These are phyloP conservation scores for Otus scops DNA, from an alignment of 2,797 vertebrate species.

Conservation along the genomic window DNA sequence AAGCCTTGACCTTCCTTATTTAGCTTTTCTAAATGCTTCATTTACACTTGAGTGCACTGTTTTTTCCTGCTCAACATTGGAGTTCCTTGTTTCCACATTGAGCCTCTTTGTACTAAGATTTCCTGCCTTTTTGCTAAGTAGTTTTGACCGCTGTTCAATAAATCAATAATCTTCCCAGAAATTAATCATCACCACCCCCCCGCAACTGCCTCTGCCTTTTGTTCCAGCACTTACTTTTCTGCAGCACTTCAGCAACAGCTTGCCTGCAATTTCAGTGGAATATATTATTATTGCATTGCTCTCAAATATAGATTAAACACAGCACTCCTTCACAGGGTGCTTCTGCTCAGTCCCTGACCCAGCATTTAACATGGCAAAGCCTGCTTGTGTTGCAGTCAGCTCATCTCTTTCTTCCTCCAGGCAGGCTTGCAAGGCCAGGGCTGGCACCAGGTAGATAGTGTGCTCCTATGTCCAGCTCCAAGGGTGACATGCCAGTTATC, in stretches of 20 bases:
- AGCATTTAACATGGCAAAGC: not conserved
- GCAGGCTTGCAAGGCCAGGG: not conserved
- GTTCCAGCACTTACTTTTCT: not conserved
- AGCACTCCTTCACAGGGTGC: not conserved
- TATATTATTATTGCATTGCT: not conserved
- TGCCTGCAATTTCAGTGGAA: not conserved
- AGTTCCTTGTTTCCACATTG: slow-evolving; percentile 7
- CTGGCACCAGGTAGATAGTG: not conserved
- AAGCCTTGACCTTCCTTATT: slow-evolving; percentile 58
- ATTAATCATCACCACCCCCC: not conserved
- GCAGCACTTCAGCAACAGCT: not conserved
- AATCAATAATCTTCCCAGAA: slow-evolving; percentile 55
- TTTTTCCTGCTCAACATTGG: slow-evolving; percentile 10
- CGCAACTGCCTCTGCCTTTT: not conserved
- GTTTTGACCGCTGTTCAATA: slow-evolving; percentile 31
- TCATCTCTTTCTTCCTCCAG: not conserved
- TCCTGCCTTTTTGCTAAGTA: slow-evolving; percentile 56
- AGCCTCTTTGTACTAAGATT: slow-evolving; percentile 38
- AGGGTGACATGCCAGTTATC: not conserved
- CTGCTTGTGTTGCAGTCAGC: not conserved
- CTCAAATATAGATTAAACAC: not conserved
- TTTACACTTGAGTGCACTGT: slow-evolving; percentile 5
- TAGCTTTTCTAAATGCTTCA: slow-evolving; percentile 18
- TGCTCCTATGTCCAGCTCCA: not conserved
- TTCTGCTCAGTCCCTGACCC: not conserved